These are phyloP conservation scores for Rafetus swinhoei DNA, from an alignment of 2,113 vertebrate species.

Conservation along the genomic window DNA sequence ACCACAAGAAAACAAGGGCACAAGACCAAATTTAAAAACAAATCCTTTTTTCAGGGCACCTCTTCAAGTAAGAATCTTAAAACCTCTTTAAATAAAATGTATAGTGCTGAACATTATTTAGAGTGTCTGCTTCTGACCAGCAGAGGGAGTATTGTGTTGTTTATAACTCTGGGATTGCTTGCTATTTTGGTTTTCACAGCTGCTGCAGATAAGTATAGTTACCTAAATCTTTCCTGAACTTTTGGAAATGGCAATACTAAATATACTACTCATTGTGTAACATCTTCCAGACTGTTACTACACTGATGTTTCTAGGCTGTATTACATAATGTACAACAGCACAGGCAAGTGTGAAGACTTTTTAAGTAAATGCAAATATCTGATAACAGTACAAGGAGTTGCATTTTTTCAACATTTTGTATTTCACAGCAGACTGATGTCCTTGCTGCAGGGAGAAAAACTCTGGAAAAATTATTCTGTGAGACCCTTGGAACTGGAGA, in stretches of 20 bases:
- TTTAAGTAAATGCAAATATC: background rate
- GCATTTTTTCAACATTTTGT: background rate
- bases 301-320: background rate
- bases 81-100: rapidly evolving
- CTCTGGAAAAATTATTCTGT: background rate
- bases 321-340: rapidly evolving
- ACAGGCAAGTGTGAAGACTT: rapidly evolving
- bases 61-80: rapidly evolving
- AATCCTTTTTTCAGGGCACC: background rate
- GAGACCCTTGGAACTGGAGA: background rate
- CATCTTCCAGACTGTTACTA: background rate
- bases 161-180: background rate
- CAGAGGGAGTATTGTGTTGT: background rate
- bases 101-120: background rate
- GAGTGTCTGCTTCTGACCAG: background rate
- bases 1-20: background rate
- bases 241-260: background rate
- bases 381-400: background rate
- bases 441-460: background rate
- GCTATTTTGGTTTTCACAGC: background rate
- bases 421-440: background rate
- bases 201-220: background rate
- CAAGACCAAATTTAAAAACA: rapidly evolving
- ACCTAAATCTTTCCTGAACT: rapidly evolving
- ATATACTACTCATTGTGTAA: rapidly evolving